phyloP scores from a whole-genome alignment of 1,140 invertebrate genomes.

The Phortica variegata region DNA sequence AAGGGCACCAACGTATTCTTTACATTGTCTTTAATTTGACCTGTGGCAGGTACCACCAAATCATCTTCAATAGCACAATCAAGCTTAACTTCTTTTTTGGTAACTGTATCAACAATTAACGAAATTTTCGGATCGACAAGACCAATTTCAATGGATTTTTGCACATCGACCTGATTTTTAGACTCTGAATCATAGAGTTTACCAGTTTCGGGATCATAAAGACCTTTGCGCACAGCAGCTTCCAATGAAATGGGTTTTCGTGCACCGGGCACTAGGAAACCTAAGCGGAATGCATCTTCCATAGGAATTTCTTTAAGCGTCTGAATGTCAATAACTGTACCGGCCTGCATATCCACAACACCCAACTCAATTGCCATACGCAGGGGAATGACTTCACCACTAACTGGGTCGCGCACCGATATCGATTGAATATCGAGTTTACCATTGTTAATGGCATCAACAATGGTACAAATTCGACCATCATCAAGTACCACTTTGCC shows the following conservation, averaged over 20 bases:
- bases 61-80: conserved; percentile 68
- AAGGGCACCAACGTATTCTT: conserved; percentile 67
- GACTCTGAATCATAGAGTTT: conserved; percentile 72
- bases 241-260: conserved; percentile 75
- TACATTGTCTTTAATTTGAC: conserved; percentile 69
- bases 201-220: conserved; percentile 71
- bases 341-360: conserved; percentile 73
- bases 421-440: conserved; percentile 75
- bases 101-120: conserved; percentile 75
- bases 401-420: conserved; percentile 68
- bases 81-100: conserved; percentile 68
- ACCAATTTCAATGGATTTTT: conserved; percentile 75
- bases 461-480: conserved; percentile 64
- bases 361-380: conserved; percentile 75
- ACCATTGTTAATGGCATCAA: conserved; percentile 71
- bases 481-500: conserved; percentile 46
- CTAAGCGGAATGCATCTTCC: conserved; percentile 69
- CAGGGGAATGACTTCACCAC: conserved; percentile 71
- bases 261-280: conserved; percentile 66
- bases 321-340: conserved; percentile 69
- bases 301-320: conserved; percentile 69
- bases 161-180: conserved; percentile 68
- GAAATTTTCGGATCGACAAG: conserved; percentile 81
- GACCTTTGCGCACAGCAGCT: conserved; percentile 69
- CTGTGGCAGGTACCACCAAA: conserved; percentile 69